Conservation (phyloP, 2,113 vertebrate genomes). For the Synchiropus splendidus region DNA sequence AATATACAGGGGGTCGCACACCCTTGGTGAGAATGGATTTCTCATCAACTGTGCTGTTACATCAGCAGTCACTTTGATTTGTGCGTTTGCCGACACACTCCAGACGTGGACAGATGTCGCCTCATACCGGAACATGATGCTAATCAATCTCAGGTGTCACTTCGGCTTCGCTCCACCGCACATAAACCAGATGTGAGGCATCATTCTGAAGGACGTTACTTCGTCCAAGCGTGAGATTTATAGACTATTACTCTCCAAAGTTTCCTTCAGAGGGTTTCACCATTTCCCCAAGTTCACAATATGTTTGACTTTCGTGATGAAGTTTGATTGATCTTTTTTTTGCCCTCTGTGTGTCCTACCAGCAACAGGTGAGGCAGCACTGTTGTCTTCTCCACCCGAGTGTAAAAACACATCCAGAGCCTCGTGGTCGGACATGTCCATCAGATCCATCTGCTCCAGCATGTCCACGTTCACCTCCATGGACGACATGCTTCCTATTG, state of each 20-base stretch:
- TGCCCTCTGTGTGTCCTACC: constrained; percentile 68
- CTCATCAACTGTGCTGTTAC: no score
- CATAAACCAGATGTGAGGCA: no score
- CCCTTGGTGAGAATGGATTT: no score
- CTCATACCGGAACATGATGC: constrained; percentile 1
- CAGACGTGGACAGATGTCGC: constrained; percentile 23
- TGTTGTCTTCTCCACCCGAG: constrained; percentile 83
- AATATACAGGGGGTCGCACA: no score
- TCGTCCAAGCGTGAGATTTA: no score
- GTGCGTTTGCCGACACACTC: neutral
- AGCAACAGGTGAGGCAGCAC: constrained; percentile 69
- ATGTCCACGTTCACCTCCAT: constrained; percentile 98
- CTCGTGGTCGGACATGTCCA: constrained; percentile 96
- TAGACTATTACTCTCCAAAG: no score
- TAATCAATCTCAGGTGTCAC: constrained; percentile 16
- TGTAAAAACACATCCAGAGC: constrained; percentile 92
- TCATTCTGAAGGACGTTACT: no score
- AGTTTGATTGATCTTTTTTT: no score
- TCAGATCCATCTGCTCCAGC: constrained; percentile 97
- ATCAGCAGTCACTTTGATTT: no score
- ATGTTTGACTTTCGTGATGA: constrained; percentile 1
- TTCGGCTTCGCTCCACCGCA: no score
- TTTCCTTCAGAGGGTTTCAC: no score
- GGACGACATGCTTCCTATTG: constrained; percentile 96
- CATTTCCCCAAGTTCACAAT: no score